Evolutionary conservation across 1,140 invertebrate genomes (phyloP), one percentile per base, ranked within the genome.

Genomic region (Chelonus insularis): DNA sequence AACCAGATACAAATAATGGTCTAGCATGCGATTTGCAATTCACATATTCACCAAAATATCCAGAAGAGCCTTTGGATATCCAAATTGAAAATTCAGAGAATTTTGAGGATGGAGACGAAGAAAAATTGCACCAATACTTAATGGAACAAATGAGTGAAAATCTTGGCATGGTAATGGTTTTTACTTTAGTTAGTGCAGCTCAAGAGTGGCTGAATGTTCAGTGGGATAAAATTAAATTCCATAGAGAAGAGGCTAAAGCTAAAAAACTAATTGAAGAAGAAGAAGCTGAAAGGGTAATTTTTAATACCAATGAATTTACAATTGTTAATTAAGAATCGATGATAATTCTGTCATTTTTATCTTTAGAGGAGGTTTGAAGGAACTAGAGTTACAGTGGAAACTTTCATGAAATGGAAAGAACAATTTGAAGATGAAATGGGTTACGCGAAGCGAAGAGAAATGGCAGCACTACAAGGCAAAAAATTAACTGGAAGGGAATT

Each of bases 81-180:
- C 89, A 93, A 72, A 88, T 97, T 57, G 86, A 88, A 55, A 88
- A 92, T 32, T 75, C 84, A 29, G 89, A 92, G 68, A 94, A 94
- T 79, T 87, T 96, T 62, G 88, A 91, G 50, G 88, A 93, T 62
- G 81, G 83, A 21, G 87, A 91, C 64, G 84, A 87, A 69, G 73
- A 87, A 68, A 82, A 87, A 68, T 80, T 96, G 7, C 84, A 89
- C 45, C 81, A 87, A 65, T 86, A 89, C 78, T 81, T 94, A 64
- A 71, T 81, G 6, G 81, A 88, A 71, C 86, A 91, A 78, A 91
- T 93, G 82, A 82, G 91, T 63, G 93, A 96, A 74, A 97, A 96
- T 83, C 70, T 97, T 60, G 96, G 96, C 2, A 98, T 95, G 89
- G 95, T 95, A 9, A 97, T 98, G 95, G 87, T 98, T 21, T 99